A percentile compares a stretch with the other conserved stretches of the same genome.
These are phyloP conservation scores for Agonum fuliginosum DNA, from an alignment of 2,888 invertebrate species.

Conservation along the genomic window DNA sequence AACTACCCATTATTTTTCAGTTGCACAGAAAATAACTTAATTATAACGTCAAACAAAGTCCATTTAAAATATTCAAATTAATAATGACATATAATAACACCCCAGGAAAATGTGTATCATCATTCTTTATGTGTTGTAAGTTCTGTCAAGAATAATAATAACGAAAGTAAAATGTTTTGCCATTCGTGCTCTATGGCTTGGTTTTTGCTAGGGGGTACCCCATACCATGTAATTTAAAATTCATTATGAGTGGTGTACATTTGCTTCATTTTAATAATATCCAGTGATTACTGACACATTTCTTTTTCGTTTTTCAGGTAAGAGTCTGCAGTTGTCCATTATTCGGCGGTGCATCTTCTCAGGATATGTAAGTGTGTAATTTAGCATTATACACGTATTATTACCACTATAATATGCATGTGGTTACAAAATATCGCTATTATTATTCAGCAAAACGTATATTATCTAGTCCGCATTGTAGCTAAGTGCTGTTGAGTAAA, in stretches of 20 bases:
- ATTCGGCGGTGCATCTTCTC: constrained; percentile 44
- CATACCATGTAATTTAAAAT: constrained; percentile 55
- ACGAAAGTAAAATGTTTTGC: not conserved
- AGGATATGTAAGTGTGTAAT: constrained; percentile 54
- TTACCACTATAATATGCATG: constrained; percentile 50
- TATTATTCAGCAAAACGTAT: constrained; percentile 36
- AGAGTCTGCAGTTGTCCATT: constrained; percentile 46
- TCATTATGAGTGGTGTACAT: constrained; percentile 52
- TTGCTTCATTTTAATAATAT: constrained; percentile 57
- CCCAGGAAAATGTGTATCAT: not conserved
- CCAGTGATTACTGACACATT: constrained; percentile 58
- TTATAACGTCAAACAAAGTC: constrained; percentile 19
- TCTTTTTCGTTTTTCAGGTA: constrained; percentile 54
- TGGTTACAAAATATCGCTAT: constrained; percentile 38
- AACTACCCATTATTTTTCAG: constrained; percentile 1
- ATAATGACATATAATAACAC: constrained; percentile 31
- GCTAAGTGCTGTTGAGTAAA: constrained; percentile 23
- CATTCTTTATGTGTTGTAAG: not conserved
- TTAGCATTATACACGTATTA: constrained; percentile 55
- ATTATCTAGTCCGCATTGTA: constrained; percentile 47
- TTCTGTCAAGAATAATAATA: constrained; percentile 10
- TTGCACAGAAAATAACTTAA: constrained; percentile 23
- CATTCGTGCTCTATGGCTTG: constrained; percentile 25
- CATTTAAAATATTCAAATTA: constrained; percentile 39
- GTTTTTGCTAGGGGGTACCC: constrained; percentile 24